phyloP scores from a whole-genome alignment of 2,797 vertebrate species.

The Euthynnus affinis region DNA sequence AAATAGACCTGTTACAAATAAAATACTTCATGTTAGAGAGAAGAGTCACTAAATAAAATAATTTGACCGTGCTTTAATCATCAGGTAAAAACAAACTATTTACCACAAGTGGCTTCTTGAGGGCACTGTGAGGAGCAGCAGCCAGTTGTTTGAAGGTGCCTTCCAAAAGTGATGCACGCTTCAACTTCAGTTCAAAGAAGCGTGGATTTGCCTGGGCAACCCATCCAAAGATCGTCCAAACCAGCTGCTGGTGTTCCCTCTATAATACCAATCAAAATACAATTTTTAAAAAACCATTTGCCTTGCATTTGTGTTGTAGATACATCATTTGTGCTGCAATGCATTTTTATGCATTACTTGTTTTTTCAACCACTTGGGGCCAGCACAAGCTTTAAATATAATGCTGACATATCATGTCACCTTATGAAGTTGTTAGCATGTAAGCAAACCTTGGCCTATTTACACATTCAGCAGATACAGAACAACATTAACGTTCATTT shows the following conservation, averaged over 20 bases:
- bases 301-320: background rate
- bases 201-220: accelerated
- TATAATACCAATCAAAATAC: slow-evolving; percentile 19
- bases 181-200: slow-evolving; percentile 62
- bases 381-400: background rate
- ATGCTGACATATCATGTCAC: no score
- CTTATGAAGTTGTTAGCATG: background rate
- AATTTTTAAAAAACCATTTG: accelerated
- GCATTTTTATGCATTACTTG: background rate
- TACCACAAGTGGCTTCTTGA: slow-evolving; percentile 71
- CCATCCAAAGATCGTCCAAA: background rate
- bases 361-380: background rate
- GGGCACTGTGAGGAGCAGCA: background rate
- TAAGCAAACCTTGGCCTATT: no score
- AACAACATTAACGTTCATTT: no score
- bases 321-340: background rate
- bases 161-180: slow-evolving; percentile 66
- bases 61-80: no score
- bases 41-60: background rate
- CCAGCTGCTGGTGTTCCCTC: background rate
- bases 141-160: slow-evolving; percentile 69
- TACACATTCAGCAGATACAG: no score
- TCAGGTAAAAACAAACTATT: slow-evolving; percentile 11
- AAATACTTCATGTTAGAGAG: background rate
- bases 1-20: slow-evolving; percentile 71